phyloP scores from a whole-genome alignment of 2,888 invertebrate species.

The Dorcus parallelipipedus region DNA sequence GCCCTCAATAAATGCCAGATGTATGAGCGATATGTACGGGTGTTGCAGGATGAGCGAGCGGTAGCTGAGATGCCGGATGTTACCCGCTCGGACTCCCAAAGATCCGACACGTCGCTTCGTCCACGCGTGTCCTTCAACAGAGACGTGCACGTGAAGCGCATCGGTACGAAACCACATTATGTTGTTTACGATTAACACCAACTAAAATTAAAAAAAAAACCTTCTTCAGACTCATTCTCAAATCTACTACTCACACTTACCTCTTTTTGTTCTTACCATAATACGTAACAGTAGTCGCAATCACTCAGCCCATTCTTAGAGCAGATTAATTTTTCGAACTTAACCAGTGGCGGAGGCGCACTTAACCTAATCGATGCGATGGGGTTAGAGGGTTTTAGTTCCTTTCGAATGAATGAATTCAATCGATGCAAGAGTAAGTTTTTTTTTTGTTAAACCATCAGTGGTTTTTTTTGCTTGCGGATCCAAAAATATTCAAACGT shows the following conservation, averaged over 20 bases:
- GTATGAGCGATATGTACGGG: slow-evolving; percentile 24
- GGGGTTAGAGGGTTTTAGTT: too few relatives aligned
- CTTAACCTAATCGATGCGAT: too few relatives aligned
- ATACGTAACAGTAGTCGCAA: background rate
- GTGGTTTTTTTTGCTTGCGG: too few relatives aligned
- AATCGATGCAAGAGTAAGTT: too few relatives aligned
- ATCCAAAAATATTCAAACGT: too few relatives aligned
- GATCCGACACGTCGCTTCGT: slow-evolving; percentile 53
- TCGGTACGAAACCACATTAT: slow-evolving; percentile 56
- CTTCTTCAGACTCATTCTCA: background rate
- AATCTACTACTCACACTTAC: too few relatives aligned
- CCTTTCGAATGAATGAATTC: too few relatives aligned
- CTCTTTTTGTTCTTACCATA: background rate
- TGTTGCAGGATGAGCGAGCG: slow-evolving; percentile 42
- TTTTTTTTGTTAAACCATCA: too few relatives aligned
- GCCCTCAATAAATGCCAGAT: background rate
- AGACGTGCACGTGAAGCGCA: slow-evolving; percentile 87
- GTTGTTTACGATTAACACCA: slow-evolving; percentile 1
- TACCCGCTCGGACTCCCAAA: slow-evolving; percentile 54
- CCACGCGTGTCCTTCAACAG: slow-evolving; percentile 83
- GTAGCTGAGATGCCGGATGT: slow-evolving; percentile 54
- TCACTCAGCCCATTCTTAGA: too few relatives aligned
- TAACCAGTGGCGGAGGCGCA: too few relatives aligned
- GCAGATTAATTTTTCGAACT: too few relatives aligned
- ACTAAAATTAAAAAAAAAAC: background rate